These are phyloP conservation scores for Trissonchulus sp. DNA, from an alignment of 2,888 invertebrate species.

Conservation along the genomic window DNA sequence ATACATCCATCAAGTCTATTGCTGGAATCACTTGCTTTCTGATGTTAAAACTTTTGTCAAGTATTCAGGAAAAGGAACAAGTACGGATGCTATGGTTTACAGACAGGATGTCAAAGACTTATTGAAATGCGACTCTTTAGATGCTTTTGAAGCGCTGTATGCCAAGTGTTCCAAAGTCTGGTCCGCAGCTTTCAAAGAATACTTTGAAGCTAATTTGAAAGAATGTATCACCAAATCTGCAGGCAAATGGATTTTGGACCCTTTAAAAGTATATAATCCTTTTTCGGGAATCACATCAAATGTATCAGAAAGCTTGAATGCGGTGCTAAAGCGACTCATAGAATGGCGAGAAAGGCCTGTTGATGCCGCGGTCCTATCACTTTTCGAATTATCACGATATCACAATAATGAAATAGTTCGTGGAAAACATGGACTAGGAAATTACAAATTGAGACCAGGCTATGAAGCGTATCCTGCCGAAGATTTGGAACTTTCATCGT, in stretches of 20 bases:
- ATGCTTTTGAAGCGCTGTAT: background rate
- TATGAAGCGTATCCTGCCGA: constrained; percentile 1
- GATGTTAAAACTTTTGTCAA: background rate
- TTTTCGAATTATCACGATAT: constrained; percentile 1
- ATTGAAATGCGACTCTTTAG: background rate
- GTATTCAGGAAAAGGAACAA: background rate
- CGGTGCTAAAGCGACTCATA: background rate
- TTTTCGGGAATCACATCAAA: constrained; percentile 10
- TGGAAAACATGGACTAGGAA: constrained; percentile 12
- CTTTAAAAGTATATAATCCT: background rate
- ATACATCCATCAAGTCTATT: background rate
- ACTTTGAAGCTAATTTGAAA: background rate
- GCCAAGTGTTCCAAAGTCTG: background rate
- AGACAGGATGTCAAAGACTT: background rate
- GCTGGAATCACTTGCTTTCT: background rate
- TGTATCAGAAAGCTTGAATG: background rate
- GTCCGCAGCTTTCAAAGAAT: background rate
- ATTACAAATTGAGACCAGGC: background rate
- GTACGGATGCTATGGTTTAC: background rate
- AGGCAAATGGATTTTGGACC: background rate
- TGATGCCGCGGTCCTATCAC: background rate
- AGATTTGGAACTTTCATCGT: background rate
- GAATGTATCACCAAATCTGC: background rate
- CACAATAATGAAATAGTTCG: background rate
- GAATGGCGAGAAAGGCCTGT: constrained; percentile 9